Conservation (phyloP, 2,797 vertebrate species). For the Clarias pachynema region DNA sequence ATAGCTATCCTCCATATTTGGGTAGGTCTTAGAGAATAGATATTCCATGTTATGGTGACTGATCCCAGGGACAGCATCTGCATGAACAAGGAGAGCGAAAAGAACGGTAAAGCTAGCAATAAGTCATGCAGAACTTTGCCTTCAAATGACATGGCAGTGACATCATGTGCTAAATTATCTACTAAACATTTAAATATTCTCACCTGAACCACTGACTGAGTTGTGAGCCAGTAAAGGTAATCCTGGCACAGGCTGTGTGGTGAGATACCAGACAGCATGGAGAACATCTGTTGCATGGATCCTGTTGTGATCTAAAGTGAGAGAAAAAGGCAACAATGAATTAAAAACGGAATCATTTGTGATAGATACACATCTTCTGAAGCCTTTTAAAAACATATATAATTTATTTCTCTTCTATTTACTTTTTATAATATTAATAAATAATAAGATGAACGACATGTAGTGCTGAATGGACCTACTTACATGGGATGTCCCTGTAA, state of each 20-base stretch:
- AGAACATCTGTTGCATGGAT: conserved; percentile 98
- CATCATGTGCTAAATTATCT: background rate
- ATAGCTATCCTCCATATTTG: conserved; percentile 83
- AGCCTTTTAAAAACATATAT: background rate
- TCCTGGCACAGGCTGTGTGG: conserved; percentile 91
- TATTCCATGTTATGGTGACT: conserved; percentile 92
- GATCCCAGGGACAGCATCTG: conserved; percentile 94
- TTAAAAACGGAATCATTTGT: background rate
- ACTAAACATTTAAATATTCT: background rate
- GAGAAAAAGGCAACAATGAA: conserved; percentile 14
- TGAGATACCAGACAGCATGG: conserved; percentile 98
- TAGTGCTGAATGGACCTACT: conserved; percentile 66
- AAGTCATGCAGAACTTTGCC: background rate
- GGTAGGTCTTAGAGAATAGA: conserved; percentile 90
- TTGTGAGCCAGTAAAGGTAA: conserved; percentile 85
- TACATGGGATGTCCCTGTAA: conserved; percentile 98
- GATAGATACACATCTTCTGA: background rate
- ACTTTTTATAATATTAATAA: background rate
- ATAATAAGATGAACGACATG: background rate
- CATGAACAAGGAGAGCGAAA: conserved; percentile 5
- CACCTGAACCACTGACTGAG: conserved; percentile 92
- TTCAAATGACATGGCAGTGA: background rate
- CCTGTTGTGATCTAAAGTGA: conserved; percentile 91
- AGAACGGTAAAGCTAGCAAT: background rate
- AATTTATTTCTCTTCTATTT: background rate